These are phyloP conservation scores for Cabera pusaria DNA, from an alignment of 2,888 invertebrate species.

Conservation along the genomic window DNA sequence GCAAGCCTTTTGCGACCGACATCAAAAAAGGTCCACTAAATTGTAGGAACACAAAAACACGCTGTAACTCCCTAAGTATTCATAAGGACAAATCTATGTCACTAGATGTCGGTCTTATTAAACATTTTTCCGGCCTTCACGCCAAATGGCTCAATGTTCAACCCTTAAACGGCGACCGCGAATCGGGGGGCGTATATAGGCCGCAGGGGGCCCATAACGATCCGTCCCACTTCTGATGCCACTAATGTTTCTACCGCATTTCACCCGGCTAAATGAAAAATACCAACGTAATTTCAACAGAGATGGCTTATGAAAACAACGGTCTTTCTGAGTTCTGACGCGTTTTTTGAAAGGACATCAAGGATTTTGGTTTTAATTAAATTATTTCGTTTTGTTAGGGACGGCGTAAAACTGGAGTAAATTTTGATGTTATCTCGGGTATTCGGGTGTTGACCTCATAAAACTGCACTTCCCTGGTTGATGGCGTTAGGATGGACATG, in stretches of 20 bases:
- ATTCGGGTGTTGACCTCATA: slow-evolving; percentile 11
- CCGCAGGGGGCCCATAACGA: slow-evolving; percentile 29
- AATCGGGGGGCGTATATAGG: slow-evolving; percentile 28
- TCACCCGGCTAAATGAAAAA: slow-evolving; percentile 37
- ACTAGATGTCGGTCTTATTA: slow-evolving; percentile 21
- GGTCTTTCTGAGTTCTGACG: slow-evolving; percentile 29
- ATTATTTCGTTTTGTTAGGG: slow-evolving; percentile 27
- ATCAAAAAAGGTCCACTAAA: too few relatives aligned
- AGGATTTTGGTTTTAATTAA: slow-evolving; percentile 33
- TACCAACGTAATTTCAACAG: slow-evolving; percentile 28
- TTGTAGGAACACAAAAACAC: too few relatives aligned
- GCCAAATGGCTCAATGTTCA: slow-evolving; percentile 28
- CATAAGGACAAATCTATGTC: too few relatives aligned
- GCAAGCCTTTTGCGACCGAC: too few relatives aligned
- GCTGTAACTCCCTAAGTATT: too few relatives aligned
- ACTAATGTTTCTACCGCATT: slow-evolving; percentile 34
- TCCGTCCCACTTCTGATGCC: slow-evolving; percentile 31
- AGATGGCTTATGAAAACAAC: slow-evolving; percentile 36
- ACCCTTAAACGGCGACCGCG: slow-evolving; percentile 29
- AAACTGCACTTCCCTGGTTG: slow-evolving; percentile 13
- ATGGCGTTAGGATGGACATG: slow-evolving; percentile 8
- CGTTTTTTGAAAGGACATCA: slow-evolving; percentile 31
- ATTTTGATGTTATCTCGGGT: slow-evolving; percentile 17
- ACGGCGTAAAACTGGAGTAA: slow-evolving; percentile 8
- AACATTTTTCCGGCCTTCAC: slow-evolving; percentile 28